A percentile compares a stretch with the other conserved stretches of the same genome.
These are phyloP conservation scores for Balanococcus diminutus DNA, from an alignment of 2,888 invertebrate species.

Conservation along the genomic window DNA sequence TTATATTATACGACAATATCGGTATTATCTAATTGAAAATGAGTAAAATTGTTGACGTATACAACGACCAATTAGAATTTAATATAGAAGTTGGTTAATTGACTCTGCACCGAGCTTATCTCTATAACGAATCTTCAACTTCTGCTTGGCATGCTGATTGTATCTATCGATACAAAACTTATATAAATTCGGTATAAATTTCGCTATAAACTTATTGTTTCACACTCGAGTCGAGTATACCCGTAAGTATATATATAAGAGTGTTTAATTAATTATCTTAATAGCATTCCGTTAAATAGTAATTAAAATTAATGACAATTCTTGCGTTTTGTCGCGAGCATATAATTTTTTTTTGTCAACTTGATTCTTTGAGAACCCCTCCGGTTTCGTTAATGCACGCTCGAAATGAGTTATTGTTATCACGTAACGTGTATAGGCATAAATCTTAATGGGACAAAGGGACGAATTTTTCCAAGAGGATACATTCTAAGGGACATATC, in stretches of 20 bases:
- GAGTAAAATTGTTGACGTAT: neutral
- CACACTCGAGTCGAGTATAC: neutral
- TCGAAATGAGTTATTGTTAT: conserved; percentile 55
- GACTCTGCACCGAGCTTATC: neutral
- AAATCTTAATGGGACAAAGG: conserved; percentile 55
- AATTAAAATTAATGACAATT: conserved; percentile 49
- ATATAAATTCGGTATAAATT: neutral
- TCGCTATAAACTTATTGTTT: neutral
- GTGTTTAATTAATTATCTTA: neutral
- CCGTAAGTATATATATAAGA: neutral
- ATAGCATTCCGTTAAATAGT: conserved; percentile 4
- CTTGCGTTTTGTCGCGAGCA: conserved; percentile 5
- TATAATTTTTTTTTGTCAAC: conserved; percentile 9
- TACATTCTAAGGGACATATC: conserved; percentile 55
- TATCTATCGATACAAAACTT: neutral
- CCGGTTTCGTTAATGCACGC: conserved; percentile 54
- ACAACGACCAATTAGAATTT: neutral
- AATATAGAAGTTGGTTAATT: neutral
- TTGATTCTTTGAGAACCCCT: conserved; percentile 55
- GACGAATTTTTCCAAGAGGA: conserved; percentile 55
- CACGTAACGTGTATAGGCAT: conserved; percentile 55
- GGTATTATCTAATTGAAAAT: neutral
- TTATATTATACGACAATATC: too few species aligned
- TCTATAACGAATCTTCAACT: neutral
- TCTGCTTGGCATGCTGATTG: neutral